phyloP scores from a whole-genome alignment of 2,797 vertebrate species.

The Sphenodon punctatus region DNA sequence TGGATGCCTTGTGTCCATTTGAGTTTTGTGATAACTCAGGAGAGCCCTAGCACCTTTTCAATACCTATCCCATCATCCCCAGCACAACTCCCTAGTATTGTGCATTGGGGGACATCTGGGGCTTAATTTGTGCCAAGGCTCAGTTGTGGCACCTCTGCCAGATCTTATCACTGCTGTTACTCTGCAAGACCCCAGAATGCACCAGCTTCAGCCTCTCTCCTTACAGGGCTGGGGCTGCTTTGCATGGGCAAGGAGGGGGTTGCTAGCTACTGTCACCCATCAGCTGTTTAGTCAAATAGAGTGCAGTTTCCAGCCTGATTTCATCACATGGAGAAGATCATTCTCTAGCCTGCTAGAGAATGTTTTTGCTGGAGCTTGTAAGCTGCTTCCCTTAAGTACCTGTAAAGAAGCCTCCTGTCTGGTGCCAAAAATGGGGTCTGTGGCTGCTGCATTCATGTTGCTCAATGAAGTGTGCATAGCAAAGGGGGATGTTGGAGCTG shows the following conservation, averaged over 20 bases:
- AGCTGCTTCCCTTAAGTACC: not conserved
- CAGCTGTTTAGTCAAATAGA: no score
- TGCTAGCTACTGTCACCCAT: no score
- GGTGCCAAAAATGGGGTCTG: no score
- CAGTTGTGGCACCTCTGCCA: not conserved
- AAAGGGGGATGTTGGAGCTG: not conserved
- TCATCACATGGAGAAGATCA: not conserved
- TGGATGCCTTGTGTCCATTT: not conserved
- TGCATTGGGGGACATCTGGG: no score
- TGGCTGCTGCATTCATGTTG: not conserved
- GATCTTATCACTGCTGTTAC: no score
- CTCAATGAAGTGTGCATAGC: not conserved
- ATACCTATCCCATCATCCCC: not conserved
- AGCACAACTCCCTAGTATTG: not conserved
- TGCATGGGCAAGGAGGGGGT: no score
- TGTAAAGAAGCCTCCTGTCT: no score
- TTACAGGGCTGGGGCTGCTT: not conserved
- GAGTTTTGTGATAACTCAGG: rapidly evolving
- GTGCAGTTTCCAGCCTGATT: not conserved
- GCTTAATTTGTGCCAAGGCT: no score
- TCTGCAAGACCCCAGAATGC: no score
- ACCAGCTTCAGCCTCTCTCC: not conserved
- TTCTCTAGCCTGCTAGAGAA: not conserved
- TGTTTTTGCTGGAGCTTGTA: not conserved
- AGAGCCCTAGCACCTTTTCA: not conserved